Conservation (phyloP, 2,888 invertebrate species). For the Caenorhabditis parvicauda region DNA sequence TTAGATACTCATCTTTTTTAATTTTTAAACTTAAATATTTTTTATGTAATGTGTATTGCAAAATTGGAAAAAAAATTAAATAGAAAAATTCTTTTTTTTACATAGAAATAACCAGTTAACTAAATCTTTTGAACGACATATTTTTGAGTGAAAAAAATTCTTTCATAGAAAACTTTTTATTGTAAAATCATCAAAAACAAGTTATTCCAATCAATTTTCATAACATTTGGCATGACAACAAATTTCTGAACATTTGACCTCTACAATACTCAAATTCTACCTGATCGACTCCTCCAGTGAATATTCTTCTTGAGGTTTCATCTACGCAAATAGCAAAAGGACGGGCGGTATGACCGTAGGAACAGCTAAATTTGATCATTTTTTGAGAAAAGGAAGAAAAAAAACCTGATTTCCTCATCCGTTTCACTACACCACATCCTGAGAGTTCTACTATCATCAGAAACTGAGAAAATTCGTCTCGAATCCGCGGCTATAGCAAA, state of each 20-base stretch:
- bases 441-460: conserved; percentile 32
- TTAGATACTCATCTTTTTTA: no score
- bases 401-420: background rate
- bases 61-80: no score
- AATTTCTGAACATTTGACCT: no score
- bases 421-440: conserved; percentile 26
- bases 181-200: background rate
- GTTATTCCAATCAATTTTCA: conserved; percentile 5
- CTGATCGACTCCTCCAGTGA: conserved; percentile 38
- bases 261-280: conserved; percentile 2
- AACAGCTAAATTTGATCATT: conserved; percentile 10
- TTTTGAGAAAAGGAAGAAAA: no score
- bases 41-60: no score
- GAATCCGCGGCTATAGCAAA: conserved; percentile 18
- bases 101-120: no score
- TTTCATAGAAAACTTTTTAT: background rate
- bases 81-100: no score
- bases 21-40: no score
- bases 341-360: conserved; percentile 33
- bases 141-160: background rate
- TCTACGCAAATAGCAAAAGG: conserved; percentile 30
- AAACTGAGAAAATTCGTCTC: conserved; percentile 25
- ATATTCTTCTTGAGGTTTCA: conserved; percentile 5
- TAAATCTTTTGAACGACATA: background rate
- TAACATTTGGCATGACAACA: no score